These are phyloP conservation scores for Drosophila pegasa DNA, from an alignment of 2,888 invertebrate genomes.

Conservation along the genomic window DNA sequence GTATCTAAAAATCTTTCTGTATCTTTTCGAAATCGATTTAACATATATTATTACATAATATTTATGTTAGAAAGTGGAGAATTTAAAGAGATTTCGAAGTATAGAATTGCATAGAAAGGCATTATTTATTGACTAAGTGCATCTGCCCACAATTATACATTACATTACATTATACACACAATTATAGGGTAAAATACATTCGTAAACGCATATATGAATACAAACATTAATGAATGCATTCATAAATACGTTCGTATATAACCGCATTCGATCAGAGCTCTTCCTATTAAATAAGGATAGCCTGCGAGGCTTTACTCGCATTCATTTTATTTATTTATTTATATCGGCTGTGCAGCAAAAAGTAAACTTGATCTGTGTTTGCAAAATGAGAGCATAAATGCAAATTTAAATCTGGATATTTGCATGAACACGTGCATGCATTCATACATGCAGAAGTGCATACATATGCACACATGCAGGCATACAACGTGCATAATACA, in stretches of 20 bases:
- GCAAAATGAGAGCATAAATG: not conserved
- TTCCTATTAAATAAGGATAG: not conserved
- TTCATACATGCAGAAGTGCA: not conserved
- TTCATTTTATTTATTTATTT: constrained; percentile 2
- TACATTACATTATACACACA: too few species aligned
- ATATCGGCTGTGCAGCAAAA: not conserved
- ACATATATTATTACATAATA: too few species aligned
- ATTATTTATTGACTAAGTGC: not conserved
- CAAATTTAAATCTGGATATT: not conserved
- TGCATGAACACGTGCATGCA: not conserved
- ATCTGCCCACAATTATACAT: too few species aligned
- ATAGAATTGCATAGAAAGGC: not conserved
- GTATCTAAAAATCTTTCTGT: too few species aligned
- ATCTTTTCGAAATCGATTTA: too few species aligned
- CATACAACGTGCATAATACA: not conserved
- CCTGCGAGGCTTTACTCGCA: not conserved
- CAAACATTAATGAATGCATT: not conserved
- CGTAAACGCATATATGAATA: not conserved
- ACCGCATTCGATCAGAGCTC: too few species aligned
- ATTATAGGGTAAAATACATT: too few species aligned
- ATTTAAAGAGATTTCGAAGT: too few species aligned
- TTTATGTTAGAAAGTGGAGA: too few species aligned
- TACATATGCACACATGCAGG: not conserved
- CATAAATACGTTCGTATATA: not conserved
- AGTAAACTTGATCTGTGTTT: not conserved